Conservation (phyloP, 2,113 vertebrate genomes). For the Buteo buteo region DNA sequence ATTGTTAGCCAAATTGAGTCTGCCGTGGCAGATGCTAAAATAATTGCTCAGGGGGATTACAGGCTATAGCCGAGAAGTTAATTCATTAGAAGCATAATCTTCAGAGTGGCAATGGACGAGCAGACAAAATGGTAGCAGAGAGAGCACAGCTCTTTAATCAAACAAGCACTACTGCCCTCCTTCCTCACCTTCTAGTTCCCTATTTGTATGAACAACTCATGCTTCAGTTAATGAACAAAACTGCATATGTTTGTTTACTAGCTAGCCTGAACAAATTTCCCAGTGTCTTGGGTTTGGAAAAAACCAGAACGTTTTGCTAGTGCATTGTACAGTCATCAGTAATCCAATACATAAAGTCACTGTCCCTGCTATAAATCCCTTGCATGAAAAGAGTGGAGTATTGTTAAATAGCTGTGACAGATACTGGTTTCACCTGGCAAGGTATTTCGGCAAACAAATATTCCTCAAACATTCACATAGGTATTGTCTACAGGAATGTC, state of each 20-base stretch:
- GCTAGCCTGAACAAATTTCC: background rate
- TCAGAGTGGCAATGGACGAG: background rate
- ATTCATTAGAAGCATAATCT: slow-evolving; percentile 30
- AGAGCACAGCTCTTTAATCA: background rate
- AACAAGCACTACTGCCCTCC: background rate
- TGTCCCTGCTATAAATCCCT: background rate
- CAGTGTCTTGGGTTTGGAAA: background rate
- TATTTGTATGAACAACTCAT: background rate
- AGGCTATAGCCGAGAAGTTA: slow-evolving; percentile 29
- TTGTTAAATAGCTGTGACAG: background rate
- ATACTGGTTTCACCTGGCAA: background rate
- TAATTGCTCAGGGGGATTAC: slow-evolving; percentile 51
- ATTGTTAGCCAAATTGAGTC: slow-evolving; percentile 48
- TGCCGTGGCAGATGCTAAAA: slow-evolving; percentile 44
- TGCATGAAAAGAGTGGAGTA: background rate
- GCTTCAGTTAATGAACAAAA: background rate
- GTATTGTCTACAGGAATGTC: background rate
- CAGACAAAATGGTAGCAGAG: slow-evolving; percentile 1
- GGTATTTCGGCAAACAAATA: background rate
- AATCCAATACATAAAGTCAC: background rate
- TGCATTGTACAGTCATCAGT: background rate
- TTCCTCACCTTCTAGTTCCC: background rate
- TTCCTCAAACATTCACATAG: background rate
- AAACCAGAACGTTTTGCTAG: background rate
- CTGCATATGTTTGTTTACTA: background rate